Evolutionary conservation across 2,888 invertebrate species (phyloP).

Genomic region (Pseudococcus viburni): DNA sequence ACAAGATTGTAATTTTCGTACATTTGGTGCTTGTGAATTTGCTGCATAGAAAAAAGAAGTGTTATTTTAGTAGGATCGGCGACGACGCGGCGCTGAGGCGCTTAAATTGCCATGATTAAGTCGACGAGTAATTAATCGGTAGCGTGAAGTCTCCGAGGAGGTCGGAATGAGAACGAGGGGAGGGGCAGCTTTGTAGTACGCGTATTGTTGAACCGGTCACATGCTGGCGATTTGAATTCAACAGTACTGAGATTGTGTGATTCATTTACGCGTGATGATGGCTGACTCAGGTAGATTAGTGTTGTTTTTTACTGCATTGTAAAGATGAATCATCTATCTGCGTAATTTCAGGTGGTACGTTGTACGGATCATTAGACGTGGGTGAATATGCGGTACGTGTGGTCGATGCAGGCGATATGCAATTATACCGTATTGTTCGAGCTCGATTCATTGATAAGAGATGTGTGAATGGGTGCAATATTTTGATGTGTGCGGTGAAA

Average conservation of each 20-base stretch:
- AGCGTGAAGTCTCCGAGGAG: neutral
- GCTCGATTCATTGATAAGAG: neutral
- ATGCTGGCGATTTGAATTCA: neutral
- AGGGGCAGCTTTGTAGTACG: neutral
- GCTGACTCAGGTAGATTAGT: conserved; percentile 11
- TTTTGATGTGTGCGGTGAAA: neutral
- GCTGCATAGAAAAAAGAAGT: neutral
- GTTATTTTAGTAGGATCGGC: neutral
- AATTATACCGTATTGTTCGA: neutral
- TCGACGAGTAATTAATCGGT: neutral
- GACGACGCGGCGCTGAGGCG: neutral
- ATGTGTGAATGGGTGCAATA: neutral
- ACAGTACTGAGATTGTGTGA: neutral
- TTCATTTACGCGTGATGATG: neutral
- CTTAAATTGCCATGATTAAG: neutral
- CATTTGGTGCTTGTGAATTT: neutral
- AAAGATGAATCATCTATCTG: neutral
- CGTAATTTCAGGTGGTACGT: neutral
- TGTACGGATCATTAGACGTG: neutral
- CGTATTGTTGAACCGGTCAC: neutral
- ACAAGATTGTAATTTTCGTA: too few species aligned
- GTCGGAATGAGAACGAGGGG: neutral
- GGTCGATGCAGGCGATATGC: neutral
- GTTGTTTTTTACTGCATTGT: neutral
- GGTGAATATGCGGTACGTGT: neutral